Base-by-base conservation (phyloP, 1,140 invertebrate species). In the Lanistes nyassanus region DNA sequence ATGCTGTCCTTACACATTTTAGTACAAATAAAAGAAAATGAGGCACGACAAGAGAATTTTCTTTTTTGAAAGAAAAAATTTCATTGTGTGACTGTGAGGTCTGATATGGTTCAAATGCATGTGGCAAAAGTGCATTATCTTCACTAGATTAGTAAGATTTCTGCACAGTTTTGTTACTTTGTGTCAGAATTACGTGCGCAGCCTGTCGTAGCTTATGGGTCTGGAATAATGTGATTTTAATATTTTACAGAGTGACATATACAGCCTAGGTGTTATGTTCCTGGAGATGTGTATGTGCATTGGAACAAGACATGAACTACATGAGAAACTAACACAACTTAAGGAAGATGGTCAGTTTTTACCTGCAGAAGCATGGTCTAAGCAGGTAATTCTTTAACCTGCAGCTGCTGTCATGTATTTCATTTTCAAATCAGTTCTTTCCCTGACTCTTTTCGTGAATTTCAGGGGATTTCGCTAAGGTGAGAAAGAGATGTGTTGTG, bases 191-290 rank as follows among this genome's bases (percentile, higher is more conserved):
- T n/a, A n/a, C n/a, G n/a, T n/a, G n/a, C n/a, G n/a, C n/a, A n/a
- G n/a, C n/a, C n/a, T n/a, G n/a, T 47, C 34, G 13, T 31, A 65
- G 5, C 36, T 2, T 2, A 7, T 31, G 9, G 19, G 26, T 51
- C n/a, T 69, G 7, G n/a, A 23, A 69, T 69, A 47, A 9, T n/a
- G 34, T 51, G 29, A 26, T n/a, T 13, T 42, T 60, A 11, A 60
- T 39, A 11, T 69, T 5, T 69, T 34, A n/a, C 47, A 69, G 62
- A 31, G 62, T 65, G 62, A 65, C 23, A 65, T 65, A 31, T 65
- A 47, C 67, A 69, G 47, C 39, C 21, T 47, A n/a, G 47, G 67
- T 39, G 67, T 47, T 16, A 51, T 69, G 6, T 69, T 69, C 13
- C 13, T 69, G 2, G 67, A 47, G 39, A 53, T 23, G 2, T 51